Conservation (phyloP, 2,797 vertebrate species). For the Oreochromis grahami region DNA sequence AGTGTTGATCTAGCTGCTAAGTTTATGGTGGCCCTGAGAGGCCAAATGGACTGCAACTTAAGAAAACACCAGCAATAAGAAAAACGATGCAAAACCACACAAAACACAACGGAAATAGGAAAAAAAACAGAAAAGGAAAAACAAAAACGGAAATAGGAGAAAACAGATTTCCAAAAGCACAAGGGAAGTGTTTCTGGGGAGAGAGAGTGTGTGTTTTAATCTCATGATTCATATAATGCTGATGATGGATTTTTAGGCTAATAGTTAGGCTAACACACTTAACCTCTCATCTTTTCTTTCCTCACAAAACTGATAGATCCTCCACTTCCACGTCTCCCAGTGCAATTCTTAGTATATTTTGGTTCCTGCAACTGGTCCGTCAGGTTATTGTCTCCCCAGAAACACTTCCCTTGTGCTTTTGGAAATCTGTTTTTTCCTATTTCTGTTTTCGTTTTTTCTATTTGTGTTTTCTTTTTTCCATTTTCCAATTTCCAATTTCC, state of each 20-base stretch:
- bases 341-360: neutral
- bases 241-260: neutral
- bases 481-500: too few relatives aligned
- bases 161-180: neutral
- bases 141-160: neutral
- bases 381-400: neutral
- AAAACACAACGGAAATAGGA: neutral
- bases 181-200: neutral
- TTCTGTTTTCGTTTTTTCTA: too few relatives aligned
- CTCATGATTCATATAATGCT: neutral
- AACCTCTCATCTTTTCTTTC: neutral
- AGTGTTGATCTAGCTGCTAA: neutral
- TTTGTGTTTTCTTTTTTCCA: too few relatives aligned
- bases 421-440: neutral
- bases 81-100: neutral
- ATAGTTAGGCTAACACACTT: neutral
- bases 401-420: neutral
- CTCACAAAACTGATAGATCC: neutral
- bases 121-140: neutral
- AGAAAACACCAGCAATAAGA: neutral
- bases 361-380: neutral
- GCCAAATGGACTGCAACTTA: neutral
- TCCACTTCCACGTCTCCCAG: neutral
- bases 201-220: neutral
- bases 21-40: neutral